A percentile compares a stretch with the other conserved stretches of the same genome.
These are phyloP conservation scores for Dasypolia templi DNA, from an alignment of 2,888 invertebrate species.

Conservation along the genomic window DNA sequence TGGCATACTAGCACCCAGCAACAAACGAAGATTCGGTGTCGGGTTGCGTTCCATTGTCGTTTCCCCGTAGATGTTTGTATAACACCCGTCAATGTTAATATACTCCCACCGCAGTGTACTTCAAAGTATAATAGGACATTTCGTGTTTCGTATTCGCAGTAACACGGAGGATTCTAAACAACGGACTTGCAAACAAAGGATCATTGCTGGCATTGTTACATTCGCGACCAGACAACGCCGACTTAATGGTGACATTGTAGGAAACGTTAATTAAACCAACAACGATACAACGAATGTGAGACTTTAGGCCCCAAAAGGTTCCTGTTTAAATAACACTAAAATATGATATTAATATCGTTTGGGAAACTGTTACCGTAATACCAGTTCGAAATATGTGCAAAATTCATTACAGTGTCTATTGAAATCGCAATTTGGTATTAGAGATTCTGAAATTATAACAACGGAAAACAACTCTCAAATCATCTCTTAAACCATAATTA, in stretches of 20 bases:
- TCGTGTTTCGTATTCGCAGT: constrained; percentile 62
- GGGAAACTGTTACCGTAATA: constrained; percentile 15
- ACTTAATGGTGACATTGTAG: constrained; percentile 88
- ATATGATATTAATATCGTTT: constrained; percentile 66
- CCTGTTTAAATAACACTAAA: constrained; percentile 70
- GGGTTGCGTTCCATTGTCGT: constrained; percentile 57
- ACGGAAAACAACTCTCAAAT: not conserved
- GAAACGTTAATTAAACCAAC: constrained; percentile 87
- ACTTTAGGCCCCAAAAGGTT: constrained; percentile 73
- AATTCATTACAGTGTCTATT: constrained; percentile 19
- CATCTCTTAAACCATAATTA: not conserved
- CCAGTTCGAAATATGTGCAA: not conserved
- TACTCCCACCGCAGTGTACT: constrained; percentile 60
- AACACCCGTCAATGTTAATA: constrained; percentile 52
- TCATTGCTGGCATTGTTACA: constrained; percentile 78
- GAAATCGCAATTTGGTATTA: not conserved
- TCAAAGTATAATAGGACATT: constrained; percentile 58
- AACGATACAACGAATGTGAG: constrained; percentile 80
- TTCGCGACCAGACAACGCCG: constrained; percentile 77
- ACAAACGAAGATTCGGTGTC: constrained; percentile 54
- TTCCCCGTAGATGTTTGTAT: constrained; percentile 48
- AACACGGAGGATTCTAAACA: constrained; percentile 68
- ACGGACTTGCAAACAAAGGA: constrained; percentile 81
- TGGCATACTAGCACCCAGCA: constrained; percentile 51
- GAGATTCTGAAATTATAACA: not conserved